Percentiles rank a stretch among this genome's conserved stretches.
Conservation (phyloP, 1,140 invertebrate species). For the Ips nitidus region DNA sequence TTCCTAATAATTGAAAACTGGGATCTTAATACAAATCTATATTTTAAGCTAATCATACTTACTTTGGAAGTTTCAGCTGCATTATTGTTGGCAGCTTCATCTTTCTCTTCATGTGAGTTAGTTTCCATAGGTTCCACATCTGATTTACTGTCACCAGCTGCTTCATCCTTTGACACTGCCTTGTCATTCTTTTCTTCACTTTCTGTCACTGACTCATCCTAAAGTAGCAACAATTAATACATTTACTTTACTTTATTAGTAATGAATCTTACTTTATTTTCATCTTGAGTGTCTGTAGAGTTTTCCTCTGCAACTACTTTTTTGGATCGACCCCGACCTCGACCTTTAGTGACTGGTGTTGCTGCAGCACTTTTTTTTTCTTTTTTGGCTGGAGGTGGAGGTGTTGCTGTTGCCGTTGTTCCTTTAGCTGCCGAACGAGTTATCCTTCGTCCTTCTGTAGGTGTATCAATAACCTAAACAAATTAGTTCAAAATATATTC, state of each 20-base stretch:
- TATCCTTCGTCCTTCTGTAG: conserved; percentile 52
- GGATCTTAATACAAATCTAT: neutral
- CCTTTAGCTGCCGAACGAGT: conserved; percentile 54
- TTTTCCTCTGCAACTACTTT: conserved; percentile 24
- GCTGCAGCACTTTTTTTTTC: conserved; percentile 47
- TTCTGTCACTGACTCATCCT: conserved; percentile 32
- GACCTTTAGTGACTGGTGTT: conserved; percentile 24
- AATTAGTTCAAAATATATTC: conserved; percentile 2
- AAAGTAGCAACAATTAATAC: neutral
- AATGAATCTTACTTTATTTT: conserved; percentile 25
- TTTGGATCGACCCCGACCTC: conserved; percentile 32
- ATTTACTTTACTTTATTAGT: conserved; percentile 31
- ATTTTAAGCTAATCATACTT: conserved; percentile 23
- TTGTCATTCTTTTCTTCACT: conserved; percentile 44
- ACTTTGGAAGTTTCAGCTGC: conserved; percentile 45
- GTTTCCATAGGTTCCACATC: conserved; percentile 43
- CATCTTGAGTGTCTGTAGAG: conserved; percentile 31
- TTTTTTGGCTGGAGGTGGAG: conserved; percentile 53
- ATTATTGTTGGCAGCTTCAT: conserved; percentile 50
- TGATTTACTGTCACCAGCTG: conserved; percentile 33
- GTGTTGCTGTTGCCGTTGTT: conserved; percentile 45
- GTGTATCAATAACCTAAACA: conserved; percentile 44
- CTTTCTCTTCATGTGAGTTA: conserved; percentile 48
- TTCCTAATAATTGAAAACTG: too few relatives aligned
- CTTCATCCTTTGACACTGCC: conserved; percentile 39